A percentile compares a stretch with the other conserved stretches of the same genome.
Evolutionary conservation across 2,797 vertebrate genomes (phyloP).

Genomic region (Antrozous pallidus): DNA sequence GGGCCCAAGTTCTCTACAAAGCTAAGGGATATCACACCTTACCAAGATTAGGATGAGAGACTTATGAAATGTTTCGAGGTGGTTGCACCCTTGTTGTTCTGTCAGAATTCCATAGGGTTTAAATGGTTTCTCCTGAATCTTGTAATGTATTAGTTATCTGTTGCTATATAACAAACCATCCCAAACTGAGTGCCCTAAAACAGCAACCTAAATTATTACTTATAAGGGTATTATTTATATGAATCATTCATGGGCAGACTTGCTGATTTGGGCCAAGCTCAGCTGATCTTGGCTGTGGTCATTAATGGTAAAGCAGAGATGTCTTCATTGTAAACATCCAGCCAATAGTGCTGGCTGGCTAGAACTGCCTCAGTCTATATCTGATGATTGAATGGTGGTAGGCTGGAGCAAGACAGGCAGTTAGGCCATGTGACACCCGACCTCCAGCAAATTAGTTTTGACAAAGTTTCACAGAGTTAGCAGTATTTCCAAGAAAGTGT

Average conservation of each 20-base stretch:
- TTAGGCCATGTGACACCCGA: background rate
- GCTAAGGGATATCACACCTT: background rate
- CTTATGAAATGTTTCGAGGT: background rate
- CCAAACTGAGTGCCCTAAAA: background rate
- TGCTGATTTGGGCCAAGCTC: background rate
- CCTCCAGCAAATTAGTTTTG: background rate
- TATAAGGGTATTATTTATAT: background rate
- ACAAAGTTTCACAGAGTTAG: background rate
- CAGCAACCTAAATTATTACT: background rate
- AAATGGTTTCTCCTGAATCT: background rate
- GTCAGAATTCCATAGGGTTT: background rate
- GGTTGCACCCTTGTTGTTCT: background rate
- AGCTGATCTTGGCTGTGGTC: background rate
- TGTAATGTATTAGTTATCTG: background rate
- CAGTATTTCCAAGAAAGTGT: background rate
- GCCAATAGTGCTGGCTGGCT: background rate
- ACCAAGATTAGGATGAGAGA: background rate
- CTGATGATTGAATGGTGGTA: background rate
- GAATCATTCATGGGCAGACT: background rate
- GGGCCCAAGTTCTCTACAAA: background rate
- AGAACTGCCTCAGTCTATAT: background rate
- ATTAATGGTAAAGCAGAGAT: background rate
- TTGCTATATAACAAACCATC: background rate
- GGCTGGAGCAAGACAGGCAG: background rate
- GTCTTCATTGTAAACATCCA: no score